Percentiles rank a stretch among this genome's conserved stretches.
Conservation (phyloP, 2,797 vertebrate genomes). For the Rhinophrynus dorsalis region DNA sequence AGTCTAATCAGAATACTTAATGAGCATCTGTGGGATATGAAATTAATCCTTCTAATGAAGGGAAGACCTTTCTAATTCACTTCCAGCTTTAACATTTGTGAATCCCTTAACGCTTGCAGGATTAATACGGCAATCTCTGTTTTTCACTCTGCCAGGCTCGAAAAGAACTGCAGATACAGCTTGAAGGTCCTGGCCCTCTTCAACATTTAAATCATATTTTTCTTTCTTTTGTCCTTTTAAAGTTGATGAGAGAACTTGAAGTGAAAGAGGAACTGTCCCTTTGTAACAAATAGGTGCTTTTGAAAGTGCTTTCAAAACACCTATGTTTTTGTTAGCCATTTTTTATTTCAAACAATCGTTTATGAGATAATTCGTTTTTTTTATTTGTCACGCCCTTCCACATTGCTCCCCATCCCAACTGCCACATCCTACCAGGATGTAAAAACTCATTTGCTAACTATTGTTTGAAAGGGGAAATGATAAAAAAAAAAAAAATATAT, state of each 20-base stretch:
- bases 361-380: too few relatives aligned
- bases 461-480: constrained; percentile 14
- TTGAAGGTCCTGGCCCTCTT: background rate
- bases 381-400: background rate
- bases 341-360: too few relatives aligned
- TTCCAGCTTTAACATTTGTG: constrained; percentile 41
- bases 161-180: background rate
- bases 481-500: background rate
- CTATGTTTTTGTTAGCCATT: too few relatives aligned
- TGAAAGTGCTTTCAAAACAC: too few relatives aligned
- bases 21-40: constrained; percentile 47
- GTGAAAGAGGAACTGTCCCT: too few relatives aligned
- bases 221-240: constrained; percentile 43
- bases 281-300: too few relatives aligned
- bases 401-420: too few relatives aligned
- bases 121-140: constrained; percentile 29
- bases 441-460: too few relatives aligned
- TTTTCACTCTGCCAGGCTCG: constrained; percentile 7
- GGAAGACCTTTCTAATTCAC: constrained; percentile 42
- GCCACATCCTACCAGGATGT: constrained; percentile 4
- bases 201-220: constrained; percentile 10
- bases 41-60: constrained; percentile 44
- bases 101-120: constrained; percentile 39
- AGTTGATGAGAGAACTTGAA: constrained; percentile 15
- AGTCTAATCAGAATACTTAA: constrained; percentile 44